phyloP scores from a whole-genome alignment of 2,888 invertebrate species.

The Drosophila acutilabella region DNA sequence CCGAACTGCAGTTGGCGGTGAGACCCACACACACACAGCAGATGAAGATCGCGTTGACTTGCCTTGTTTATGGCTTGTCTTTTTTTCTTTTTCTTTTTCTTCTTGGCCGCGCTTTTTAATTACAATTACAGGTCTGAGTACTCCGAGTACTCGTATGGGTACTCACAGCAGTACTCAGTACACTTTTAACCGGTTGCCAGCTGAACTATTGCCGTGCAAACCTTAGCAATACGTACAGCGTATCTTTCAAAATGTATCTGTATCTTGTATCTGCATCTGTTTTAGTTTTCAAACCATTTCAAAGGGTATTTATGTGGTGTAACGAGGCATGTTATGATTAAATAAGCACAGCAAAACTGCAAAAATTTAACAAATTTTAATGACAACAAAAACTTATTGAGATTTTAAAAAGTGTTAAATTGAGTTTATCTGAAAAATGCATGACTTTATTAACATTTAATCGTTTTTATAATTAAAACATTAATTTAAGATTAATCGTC shows the following conservation, averaged over 20 bases:
- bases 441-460: too few relatives aligned
- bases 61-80: constrained; percentile 36
- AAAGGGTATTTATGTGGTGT: not conserved
- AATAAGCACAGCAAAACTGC: too few relatives aligned
- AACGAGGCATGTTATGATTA: too few relatives aligned
- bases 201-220: too few relatives aligned
- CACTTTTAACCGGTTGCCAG: constrained; percentile 48
- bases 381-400: too few relatives aligned
- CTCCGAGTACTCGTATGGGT: constrained; percentile 24
- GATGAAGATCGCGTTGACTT: constrained; percentile 18
- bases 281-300: not conserved
- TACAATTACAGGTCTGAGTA: constrained; percentile 49
- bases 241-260: constrained; percentile 19
- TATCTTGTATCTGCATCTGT: constrained; percentile 38
- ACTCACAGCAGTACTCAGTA: constrained; percentile 2
- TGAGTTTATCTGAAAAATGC: too few relatives aligned
- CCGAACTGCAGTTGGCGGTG: constrained; percentile 8
- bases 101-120: constrained; percentile 65
- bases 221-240: constrained; percentile 14
- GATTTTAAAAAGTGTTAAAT: too few relatives aligned
- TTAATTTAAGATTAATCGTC: too few relatives aligned
- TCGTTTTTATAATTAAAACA: too few relatives aligned
- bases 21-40: constrained; percentile 55
- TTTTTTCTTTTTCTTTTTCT: constrained; percentile 1
- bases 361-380: too few relatives aligned